Conservation (phyloP, 35 echinoderm and acorn worm species). For the Heliocidaris tuberculata region DNA sequence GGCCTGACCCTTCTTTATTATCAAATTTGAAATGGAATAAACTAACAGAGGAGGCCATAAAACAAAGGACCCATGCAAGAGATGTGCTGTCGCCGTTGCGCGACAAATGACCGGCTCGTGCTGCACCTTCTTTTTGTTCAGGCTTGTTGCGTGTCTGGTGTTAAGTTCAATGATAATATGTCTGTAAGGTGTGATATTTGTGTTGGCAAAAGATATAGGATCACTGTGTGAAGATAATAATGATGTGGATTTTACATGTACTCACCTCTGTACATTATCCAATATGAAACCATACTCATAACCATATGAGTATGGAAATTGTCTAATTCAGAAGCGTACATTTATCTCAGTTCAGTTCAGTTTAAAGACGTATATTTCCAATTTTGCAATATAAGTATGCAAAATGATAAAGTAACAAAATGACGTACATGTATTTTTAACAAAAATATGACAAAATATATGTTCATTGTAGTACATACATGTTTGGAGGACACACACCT, state of each 20-base stretch:
- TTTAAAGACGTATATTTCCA: no score
- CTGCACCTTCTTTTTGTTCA: slow-evolving; percentile 7
- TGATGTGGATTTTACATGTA: background rate
- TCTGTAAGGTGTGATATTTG: slow-evolving; percentile 4
- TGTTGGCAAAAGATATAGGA: slow-evolving; percentile 19
- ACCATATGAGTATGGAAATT: no score
- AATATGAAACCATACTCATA: background rate
- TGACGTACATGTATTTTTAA: no score
- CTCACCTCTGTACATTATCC: background rate
- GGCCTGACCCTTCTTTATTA: background rate
- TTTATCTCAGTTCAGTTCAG: no score
- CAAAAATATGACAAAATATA: no score
- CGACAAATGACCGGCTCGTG: background rate
- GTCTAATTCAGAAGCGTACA: no score
- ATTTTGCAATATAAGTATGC: no score
- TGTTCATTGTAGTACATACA: no score
- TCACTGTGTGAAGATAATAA: background rate
- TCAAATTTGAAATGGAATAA: slow-evolving; percentile 14
- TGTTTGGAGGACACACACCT: no score
- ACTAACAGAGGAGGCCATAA: background rate
- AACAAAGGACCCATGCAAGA: background rate
- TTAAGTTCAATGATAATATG: background rate
- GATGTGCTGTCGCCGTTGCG: background rate
- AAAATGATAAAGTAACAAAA: no score
- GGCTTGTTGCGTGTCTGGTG: background rate